Evolutionary conservation across 1,140 invertebrate species (phyloP), one percentile per base, ranked within the genome.

Genomic region (Drosophila mauritiana): DNA sequence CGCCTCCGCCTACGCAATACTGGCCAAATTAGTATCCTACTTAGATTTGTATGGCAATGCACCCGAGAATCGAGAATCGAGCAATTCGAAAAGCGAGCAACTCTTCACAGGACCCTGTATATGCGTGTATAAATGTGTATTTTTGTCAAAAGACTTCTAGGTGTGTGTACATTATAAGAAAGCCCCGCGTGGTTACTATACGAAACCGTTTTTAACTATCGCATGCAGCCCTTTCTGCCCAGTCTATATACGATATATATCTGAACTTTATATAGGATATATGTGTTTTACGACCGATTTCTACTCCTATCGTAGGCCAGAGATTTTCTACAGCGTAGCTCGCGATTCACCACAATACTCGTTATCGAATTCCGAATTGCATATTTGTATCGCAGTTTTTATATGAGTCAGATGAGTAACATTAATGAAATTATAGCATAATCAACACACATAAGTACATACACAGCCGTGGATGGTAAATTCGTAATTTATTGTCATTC

Each of bases 51-150:
- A 80, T 67, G 70, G 53, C 63, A 67, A 39, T 69, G 51, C 67
- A 74, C 67, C 52, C 51, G 39, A 59, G 37, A 45, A 31, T 31
- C 31, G 27, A 31, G 27, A 31, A 31, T 31, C 6, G 27, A 27
- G 27, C 20, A 27, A 52, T 56, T 48, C 17, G 52, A 51, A 37
- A 73, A 15, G 46, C 36, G 58, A 40, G 46, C 51, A 39, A 58
- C 65, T 79, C 52, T 64, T 74, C 69, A 86, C 59, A 65, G 73
- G 62, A 73, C 64, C 74, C 78, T 86, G 77, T 88, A 78, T 76
- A 76, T 72, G 68, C 80, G 74, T 85, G 78, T 86, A 86, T 85
- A 85, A 86, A 86, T 85, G 83, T 85, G 80, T 86, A 81, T 77
- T 82, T 82, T 72, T 88, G 53, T 54, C 49, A 68, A 62, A 77